Evolutionary conservation across 2,113 vertebrate genomes (phyloP), one percentile per base, ranked within the genome.

Genomic region (Sula dactylatra): DNA sequence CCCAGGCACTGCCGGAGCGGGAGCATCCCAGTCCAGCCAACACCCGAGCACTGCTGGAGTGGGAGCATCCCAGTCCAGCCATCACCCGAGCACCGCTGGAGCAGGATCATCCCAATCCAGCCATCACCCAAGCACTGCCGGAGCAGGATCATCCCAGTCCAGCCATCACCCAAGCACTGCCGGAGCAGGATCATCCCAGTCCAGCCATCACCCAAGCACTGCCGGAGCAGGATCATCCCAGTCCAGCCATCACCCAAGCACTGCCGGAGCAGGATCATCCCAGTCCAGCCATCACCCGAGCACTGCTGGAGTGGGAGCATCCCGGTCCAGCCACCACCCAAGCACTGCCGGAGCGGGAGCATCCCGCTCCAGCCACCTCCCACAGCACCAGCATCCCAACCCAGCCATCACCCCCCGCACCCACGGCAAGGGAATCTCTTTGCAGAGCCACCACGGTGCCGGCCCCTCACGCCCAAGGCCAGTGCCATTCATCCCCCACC

Each of bases 1-100:
- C 9, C 20, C 6, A 6, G 31, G 56, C 2, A 11, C 32, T 59
- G 15, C 19, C 2, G 5, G 15, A 47, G 20, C 4, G 3, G 10
- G 29, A 58, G 13, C 31, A 67, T 44, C 65, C 65, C 22, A 24
- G 22, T n/a, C 44, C 65, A 45, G 8, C 31, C 69, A 21, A 15
- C 61, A 18, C 11, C 10, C 20, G 9, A 16, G 27, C 3, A 9
- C 26, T 54, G 52, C 16, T 2, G 8, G 26, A 52, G 52, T 11
- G 6, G 29, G 29, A 32, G 17, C 55, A n/a, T 27, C 67, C 47
- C 17, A 14, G n/a, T 22, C 19, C 47, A 38, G 6, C n/a, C 73
- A 26, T 10, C 34, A 38, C 9, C 15, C 6, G 6, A 38, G 56
- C 2, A 12, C 34, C 49, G 16, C 20, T 1, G 4, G 15, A 47